A percentile compares a stretch with the other conserved stretches of the same genome.
Evolutionary conservation across 2,113 vertebrate genomes (phyloP).

Genomic region (Theristicus caerulescens): DNA sequence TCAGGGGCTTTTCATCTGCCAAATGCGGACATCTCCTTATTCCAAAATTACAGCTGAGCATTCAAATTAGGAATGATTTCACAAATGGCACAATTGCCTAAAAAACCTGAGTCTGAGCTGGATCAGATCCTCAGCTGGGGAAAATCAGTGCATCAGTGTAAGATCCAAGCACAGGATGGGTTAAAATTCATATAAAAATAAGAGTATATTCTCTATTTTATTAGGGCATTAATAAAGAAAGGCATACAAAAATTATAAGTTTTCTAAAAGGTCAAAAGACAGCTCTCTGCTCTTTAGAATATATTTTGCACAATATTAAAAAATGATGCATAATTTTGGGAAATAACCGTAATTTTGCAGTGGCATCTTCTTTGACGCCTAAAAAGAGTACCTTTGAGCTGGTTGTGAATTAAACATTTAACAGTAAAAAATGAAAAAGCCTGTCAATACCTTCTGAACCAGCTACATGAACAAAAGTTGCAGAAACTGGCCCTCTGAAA

Average conservation of each 20-base stretch:
- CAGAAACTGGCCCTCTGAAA: background rate
- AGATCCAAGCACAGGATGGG: background rate
- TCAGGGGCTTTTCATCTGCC: background rate
- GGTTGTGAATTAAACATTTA: slow-evolving; percentile 15
- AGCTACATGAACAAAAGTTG: background rate
- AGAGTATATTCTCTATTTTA: background rate
- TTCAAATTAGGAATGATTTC: background rate
- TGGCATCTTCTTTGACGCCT: background rate
- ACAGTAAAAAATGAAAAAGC: background rate
- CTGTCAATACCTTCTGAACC: background rate
- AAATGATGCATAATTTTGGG: background rate
- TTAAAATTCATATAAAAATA: slow-evolving; percentile 16
- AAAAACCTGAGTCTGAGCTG: slow-evolving; percentile 17
- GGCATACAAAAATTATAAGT: slow-evolving; percentile 4
- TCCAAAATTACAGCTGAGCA: background rate
- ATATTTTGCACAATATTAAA: slow-evolving; percentile 22
- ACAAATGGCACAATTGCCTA: background rate
- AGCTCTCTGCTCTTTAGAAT: slow-evolving; percentile 1
- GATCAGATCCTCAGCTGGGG: background rate
- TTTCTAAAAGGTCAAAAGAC: slow-evolving; percentile 46
- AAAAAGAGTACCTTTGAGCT: background rate
- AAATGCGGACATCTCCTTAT: background rate
- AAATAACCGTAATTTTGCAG: background rate
- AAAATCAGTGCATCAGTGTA: background rate
- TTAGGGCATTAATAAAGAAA: slow-evolving; percentile 34